These are phyloP conservation scores for Epizoanthus ramosus DNA, from an alignment of 92 coral and sea anemone genomes.

Conservation along the genomic window DNA sequence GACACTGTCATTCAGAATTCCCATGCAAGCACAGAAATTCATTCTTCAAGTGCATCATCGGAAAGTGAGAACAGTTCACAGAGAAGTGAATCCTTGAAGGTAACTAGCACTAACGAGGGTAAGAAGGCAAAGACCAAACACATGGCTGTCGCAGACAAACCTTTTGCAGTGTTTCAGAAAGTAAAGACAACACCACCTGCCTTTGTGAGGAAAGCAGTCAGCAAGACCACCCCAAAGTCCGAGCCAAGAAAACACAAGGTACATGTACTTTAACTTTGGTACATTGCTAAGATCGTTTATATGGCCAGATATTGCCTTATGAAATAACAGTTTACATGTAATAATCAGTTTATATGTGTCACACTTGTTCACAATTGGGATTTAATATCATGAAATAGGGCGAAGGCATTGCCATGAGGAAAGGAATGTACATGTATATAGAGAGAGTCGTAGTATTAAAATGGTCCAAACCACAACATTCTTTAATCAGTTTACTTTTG, in stretches of 20 bases:
- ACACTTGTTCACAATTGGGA: too few relatives aligned
- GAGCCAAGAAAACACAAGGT: conserved; percentile 37
- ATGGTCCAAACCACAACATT: not conserved
- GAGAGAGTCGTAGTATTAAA: too few relatives aligned
- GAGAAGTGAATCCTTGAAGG: not conserved
- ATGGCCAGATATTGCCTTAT: too few relatives aligned
- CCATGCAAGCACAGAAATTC: not conserved
- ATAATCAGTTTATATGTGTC: too few relatives aligned
- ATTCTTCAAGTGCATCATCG: not conserved
- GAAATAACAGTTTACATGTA: too few relatives aligned
- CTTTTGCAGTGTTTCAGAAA: conserved; percentile 63
- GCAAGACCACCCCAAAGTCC: conserved; percentile 58
- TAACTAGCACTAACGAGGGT: not conserved
- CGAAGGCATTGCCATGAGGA: too few relatives aligned
- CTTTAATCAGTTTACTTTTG: not conserved
- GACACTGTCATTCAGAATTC: not conserved
- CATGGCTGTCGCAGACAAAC: conserved; percentile 11
- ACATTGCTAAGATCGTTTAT: too few relatives aligned
- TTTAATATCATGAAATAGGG: too few relatives aligned
- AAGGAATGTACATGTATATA: too few relatives aligned
- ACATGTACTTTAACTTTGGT: conserved; percentile 22
- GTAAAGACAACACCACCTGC: conserved; percentile 68
- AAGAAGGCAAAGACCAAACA: conserved; percentile 15
- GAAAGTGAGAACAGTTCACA: not conserved
- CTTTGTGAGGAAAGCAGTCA: conserved; percentile 56